phyloP scores from a whole-genome alignment of 1,140 invertebrate species.

The Aphis craccivora region DNA sequence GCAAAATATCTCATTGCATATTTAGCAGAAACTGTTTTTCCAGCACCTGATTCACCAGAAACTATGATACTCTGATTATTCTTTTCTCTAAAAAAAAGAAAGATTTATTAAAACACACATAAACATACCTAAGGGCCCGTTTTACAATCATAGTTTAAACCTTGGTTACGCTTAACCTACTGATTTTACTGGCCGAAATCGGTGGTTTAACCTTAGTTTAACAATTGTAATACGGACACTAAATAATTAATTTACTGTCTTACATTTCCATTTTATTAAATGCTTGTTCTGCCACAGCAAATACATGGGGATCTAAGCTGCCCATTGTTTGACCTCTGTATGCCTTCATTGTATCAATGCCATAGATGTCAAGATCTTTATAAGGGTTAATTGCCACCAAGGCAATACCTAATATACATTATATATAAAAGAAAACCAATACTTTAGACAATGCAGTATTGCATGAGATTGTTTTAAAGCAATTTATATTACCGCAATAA shows the following conservation, averaged over 20 bases:
- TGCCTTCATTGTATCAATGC: slow-evolving; percentile 90
- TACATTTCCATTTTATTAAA: slow-evolving; percentile 93
- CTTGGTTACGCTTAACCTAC: no score
- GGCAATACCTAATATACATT: slow-evolving; percentile 80
- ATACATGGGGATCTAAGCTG: slow-evolving; percentile 97
- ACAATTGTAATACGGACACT: no score
- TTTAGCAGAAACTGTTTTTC: slow-evolving; percentile 98
- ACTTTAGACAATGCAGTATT: neutral
- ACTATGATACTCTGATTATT: slow-evolving; percentile 98
- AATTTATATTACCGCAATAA: slow-evolving; percentile 81
- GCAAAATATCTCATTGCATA: slow-evolving; percentile 98
- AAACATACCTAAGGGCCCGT: no score
- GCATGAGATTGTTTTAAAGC: neutral
- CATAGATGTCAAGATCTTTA: slow-evolving; percentile 93
- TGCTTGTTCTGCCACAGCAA: slow-evolving; percentile 97
- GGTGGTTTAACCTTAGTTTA: no score
- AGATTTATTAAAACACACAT: neutral
- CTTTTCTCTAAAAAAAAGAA: slow-evolving; percentile 72
- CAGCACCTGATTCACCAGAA: slow-evolving; percentile 94
- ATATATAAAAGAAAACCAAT: slow-evolving; percentile 27
- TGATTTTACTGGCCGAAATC: no score
- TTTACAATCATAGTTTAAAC: no score
- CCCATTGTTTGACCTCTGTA: slow-evolving; percentile 95
- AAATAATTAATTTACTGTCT: slow-evolving; percentile 41
- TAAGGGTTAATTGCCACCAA: slow-evolving; percentile 99